Conservation (phyloP, 2,797 vertebrate genomes). For the Catharus ustulatus region DNA sequence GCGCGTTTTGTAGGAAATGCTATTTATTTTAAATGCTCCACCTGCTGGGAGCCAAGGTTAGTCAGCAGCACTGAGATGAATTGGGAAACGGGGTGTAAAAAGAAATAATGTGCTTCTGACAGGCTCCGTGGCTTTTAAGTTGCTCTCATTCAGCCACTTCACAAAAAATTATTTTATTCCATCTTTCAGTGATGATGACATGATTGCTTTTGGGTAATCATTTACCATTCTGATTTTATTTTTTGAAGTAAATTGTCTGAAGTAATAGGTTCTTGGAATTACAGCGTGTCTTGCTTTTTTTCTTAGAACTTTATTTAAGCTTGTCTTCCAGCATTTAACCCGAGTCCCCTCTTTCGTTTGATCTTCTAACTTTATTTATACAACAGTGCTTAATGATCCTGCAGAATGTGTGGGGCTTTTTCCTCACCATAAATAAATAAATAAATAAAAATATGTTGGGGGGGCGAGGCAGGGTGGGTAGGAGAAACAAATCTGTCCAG, state of each 20-base stretch:
- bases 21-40: constrained; percentile 99
- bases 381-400: constrained; percentile 92
- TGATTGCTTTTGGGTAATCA: constrained; percentile 99
- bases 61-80: constrained; percentile 88
- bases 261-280: constrained; percentile 90
- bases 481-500: constrained; percentile 65
- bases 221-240: constrained; percentile 97
- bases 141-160: constrained; percentile 97
- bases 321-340: constrained; percentile 90
- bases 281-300: constrained; percentile 82
- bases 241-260: constrained; percentile 96
- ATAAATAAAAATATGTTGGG: neutral
- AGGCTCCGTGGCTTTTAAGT: constrained; percentile 97
- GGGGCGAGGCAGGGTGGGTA: neutral
- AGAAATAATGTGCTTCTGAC: constrained; percentile 93
- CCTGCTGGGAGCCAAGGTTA: constrained; percentile 91
- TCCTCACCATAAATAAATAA: constrained; percentile 67
- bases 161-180: constrained; percentile 99
- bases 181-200: constrained; percentile 99
- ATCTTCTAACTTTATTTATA: constrained; percentile 91
- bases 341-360: constrained; percentile 85
- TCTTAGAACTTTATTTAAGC: constrained; percentile 89
- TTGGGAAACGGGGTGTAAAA: constrained; percentile 90
- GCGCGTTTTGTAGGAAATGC: constrained; percentile 91
- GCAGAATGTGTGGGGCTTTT: constrained; percentile 57